Base-by-base conservation (phyloP, 2,888 invertebrate species). In the Tolmerus cingulatus region DNA sequence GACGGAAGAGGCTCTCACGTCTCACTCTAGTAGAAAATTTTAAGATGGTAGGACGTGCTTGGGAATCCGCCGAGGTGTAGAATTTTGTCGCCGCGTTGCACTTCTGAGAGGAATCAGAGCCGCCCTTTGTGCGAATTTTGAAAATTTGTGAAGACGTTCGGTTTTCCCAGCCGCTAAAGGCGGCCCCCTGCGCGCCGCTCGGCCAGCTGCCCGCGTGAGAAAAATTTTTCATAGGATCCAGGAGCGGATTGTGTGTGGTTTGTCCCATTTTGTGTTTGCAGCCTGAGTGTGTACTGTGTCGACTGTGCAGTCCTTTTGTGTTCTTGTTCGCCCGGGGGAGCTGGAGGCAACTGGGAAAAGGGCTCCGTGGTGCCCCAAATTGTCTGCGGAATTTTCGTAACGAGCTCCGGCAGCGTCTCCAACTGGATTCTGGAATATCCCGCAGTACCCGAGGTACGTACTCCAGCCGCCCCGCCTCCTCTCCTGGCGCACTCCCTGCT, bases 1-100 rank as follows among this genome's bases (percentile, higher is more conserved):
- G 40, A 12, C 7, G 1, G 34, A 8, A 40, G 43, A 37, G 30
- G 5, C 27, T 40, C 43, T 34, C 34, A 4, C 7, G 30, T 34
- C 34, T 81, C 55, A 81, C 16, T 81, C 14, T 81, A 55, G 57
- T 81, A 55, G 55, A 55, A 55, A 81, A 55, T 81, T 81, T 81
- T 34, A 81, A 81, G 81, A 81, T 81, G 81, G 81, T 30, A 40
- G 81, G 81, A 81, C 81, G 81, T 81, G n/a, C 8, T 34, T 51
- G 14, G 81, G 37, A 2, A 81, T 0, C 37, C 81, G 23, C 12
- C 51, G 55, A 81, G 23, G 40, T 78, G 40, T 81, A 81, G 51
- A 46, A 43, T 81, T 51, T 55, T 55, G 16, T 81, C 81, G 55
- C 55, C 51, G 81, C 81, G 81, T 51, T 81, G 46, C 81, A 81